Evolutionary conservation across 23 tunicate species (phyloP).

Genomic region (Trididemnum nubilum): DNA sequence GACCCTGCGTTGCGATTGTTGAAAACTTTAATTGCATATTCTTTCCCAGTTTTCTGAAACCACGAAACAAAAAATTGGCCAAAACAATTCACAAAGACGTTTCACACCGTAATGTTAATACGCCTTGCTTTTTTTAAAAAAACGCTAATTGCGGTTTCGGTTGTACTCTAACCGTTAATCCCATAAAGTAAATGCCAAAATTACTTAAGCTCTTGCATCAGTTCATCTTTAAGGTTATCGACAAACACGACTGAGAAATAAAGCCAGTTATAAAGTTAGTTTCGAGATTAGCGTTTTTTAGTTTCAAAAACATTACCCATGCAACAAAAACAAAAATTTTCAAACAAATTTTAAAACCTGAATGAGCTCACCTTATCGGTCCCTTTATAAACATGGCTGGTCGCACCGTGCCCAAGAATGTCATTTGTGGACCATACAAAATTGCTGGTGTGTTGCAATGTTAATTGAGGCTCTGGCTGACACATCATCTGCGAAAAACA

Average conservation of each 20-base stretch:
- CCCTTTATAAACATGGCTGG: slow-evolving; percentile 82
- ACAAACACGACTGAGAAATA: too few relatives aligned
- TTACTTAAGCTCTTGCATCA: too few relatives aligned
- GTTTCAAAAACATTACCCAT: too few relatives aligned
- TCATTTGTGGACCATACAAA: slow-evolving; percentile 86
- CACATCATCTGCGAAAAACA: neutral
- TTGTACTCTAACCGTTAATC: too few relatives aligned
- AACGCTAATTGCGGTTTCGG: neutral
- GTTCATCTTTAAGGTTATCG: too few relatives aligned
- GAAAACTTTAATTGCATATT: slow-evolving; percentile 81
- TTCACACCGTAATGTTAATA: too few relatives aligned
- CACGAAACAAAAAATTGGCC: neutral
- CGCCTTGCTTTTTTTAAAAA: neutral
- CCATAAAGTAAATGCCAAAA: too few relatives aligned
- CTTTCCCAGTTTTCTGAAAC: slow-evolving; percentile 66
- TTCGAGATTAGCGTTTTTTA: too few relatives aligned
- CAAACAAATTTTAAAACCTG: too few relatives aligned
- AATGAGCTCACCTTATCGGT: slow-evolving; percentile 48
- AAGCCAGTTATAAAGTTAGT: too few relatives aligned
- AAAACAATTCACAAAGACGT: too few relatives aligned
- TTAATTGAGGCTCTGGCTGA: neutral
- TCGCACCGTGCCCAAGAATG: slow-evolving; percentile 92
- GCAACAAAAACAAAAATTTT: too few relatives aligned
- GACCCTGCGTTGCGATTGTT: slow-evolving; percentile 54
- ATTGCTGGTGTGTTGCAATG: slow-evolving; percentile 36